A percentile compares a stretch with the other conserved stretches of the same genome.
These are phyloP conservation scores for Hypomecis atomaria DNA, from an alignment of 2,888 invertebrate species.

Conservation along the genomic window DNA sequence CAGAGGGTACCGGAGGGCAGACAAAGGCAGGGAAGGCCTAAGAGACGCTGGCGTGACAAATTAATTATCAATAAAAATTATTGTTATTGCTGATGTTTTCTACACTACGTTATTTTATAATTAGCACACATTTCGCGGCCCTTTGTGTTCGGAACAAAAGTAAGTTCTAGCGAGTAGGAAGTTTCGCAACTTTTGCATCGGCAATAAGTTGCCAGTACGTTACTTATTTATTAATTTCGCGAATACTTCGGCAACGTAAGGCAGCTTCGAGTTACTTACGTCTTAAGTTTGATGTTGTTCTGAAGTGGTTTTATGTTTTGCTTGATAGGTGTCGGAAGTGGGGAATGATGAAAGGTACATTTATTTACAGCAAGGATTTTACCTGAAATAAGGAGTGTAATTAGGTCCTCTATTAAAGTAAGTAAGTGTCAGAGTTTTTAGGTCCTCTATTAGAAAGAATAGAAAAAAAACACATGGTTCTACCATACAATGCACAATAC, in stretches of 20 bases:
- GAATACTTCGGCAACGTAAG: constrained; percentile 18
- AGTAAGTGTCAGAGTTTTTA: no score
- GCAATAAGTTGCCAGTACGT: constrained; percentile 46
- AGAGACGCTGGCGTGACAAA: no score
- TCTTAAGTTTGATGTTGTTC: constrained; percentile 10
- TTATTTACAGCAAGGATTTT: no score
- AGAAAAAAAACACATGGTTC: no score
- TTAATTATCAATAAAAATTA: no score
- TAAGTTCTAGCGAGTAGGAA: constrained; percentile 48
- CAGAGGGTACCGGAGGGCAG: no score
- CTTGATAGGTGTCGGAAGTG: constrained; percentile 4
- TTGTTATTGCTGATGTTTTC: neutral
- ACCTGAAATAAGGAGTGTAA: no score
- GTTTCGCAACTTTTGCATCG: constrained; percentile 47
- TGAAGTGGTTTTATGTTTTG: constrained; percentile 5
- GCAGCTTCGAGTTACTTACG: constrained; percentile 11
- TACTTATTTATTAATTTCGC: constrained; percentile 39
- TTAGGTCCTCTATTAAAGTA: no score
- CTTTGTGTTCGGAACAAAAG: constrained; percentile 54
- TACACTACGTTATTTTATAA: constrained; percentile 45
- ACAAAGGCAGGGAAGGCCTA: no score
- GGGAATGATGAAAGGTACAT: neutral
- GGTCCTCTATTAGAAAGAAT: no score
- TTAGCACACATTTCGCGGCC: constrained; percentile 55
- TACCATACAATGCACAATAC: no score